phyloP scores from a whole-genome alignment of 2,888 invertebrate genomes.

The Nesidiocoris tenuis region DNA sequence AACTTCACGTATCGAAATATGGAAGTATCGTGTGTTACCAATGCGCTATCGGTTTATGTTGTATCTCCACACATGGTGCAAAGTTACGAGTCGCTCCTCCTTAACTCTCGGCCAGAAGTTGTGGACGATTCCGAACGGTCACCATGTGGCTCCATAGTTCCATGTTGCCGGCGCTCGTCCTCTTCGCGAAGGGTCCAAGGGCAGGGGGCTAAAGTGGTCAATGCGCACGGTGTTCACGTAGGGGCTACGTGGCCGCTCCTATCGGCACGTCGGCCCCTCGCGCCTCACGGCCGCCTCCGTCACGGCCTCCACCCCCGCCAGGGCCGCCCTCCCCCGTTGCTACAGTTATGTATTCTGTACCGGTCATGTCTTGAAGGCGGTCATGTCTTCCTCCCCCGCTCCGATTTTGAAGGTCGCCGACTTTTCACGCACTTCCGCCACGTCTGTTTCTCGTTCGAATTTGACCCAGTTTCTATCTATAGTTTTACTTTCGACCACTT shows the following conservation, averaged over 20 bases:
- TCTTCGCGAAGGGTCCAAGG: conserved; percentile 30
- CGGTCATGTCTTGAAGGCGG: conserved; percentile 44
- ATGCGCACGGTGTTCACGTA: conserved; percentile 45
- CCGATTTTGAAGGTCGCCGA: conserved; percentile 18
- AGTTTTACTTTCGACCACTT: no score
- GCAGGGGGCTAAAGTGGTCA: conserved; percentile 40
- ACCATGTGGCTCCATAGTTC: no score
- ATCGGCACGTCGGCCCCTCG: conserved; percentile 39
- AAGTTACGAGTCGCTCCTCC: no score
- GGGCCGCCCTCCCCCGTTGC: background rate
- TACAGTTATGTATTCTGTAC: conserved; percentile 45
- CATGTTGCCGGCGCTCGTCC: background rate
- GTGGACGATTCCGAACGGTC: no score
- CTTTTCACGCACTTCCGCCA: conserved; percentile 7
- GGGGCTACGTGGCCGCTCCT: conserved; percentile 40
- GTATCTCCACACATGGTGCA: no score
- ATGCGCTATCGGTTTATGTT: no score
- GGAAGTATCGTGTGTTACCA: no score
- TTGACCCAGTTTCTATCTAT: conserved; percentile 29
- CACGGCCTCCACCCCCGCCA: background rate
- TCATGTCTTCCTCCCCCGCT: background rate
- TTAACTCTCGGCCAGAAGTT: no score
- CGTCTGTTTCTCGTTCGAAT: conserved; percentile 9
- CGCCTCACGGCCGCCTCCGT: conserved; percentile 8
- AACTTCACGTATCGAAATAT: no score